Conservation (phyloP, 2,797 vertebrate genomes). For the Mastacembelus armatus region DNA sequence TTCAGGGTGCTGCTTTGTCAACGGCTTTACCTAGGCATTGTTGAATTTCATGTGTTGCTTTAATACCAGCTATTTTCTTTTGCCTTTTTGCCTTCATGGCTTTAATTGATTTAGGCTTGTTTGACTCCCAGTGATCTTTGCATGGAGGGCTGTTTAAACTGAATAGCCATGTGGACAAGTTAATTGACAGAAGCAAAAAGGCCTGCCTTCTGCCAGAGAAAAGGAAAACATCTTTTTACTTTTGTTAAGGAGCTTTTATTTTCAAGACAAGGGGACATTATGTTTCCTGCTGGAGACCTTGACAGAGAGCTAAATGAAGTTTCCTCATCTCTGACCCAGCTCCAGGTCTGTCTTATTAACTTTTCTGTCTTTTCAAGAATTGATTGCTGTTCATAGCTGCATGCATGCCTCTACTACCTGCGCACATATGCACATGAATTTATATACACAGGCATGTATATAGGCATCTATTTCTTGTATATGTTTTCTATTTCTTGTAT, state of each 20-base stretch:
- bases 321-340: slow-evolving; percentile 60
- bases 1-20: slow-evolving; percentile 36
- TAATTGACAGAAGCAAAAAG: slow-evolving; percentile 62
- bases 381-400: slow-evolving; percentile 35
- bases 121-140: slow-evolving; percentile 46
- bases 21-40: slow-evolving; percentile 23
- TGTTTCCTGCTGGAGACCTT: slow-evolving; percentile 59
- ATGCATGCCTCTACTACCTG: neutral
- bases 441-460: neutral
- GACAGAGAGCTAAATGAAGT: slow-evolving; percentile 55
- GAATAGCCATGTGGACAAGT: slow-evolving; percentile 64
- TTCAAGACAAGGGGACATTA: slow-evolving; percentile 45
- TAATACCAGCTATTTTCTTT: slow-evolving; percentile 44
- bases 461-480: too few relatives aligned
- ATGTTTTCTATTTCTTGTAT: too few relatives aligned
- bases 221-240: slow-evolving; percentile 61
- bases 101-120: slow-evolving; percentile 60
- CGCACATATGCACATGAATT: neutral
- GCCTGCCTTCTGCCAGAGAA: slow-evolving; percentile 45
- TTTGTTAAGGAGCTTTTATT: slow-evolving; percentile 62
- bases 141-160: slow-evolving; percentile 49
- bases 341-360: slow-evolving; percentile 63
- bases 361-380: slow-evolving; percentile 39
- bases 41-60: slow-evolving; percentile 38
- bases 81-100: slow-evolving; percentile 19